Base-by-base conservation (phyloP, 2,797 vertebrate species). In the Malacoctenus gilli region DNA sequence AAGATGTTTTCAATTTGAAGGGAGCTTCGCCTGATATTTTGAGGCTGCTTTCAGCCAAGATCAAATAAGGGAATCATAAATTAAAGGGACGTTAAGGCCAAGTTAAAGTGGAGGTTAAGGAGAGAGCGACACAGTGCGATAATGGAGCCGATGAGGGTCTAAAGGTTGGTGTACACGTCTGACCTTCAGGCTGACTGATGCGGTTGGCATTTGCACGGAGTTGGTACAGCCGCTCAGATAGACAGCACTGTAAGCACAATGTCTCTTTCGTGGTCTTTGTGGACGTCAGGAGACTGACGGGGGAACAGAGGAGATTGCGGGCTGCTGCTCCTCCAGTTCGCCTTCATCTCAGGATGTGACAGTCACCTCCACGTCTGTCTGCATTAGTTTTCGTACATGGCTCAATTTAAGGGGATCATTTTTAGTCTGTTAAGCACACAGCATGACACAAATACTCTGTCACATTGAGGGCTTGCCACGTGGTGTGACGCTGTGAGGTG, bases 171-270 rank as follows among this genome's bases (percentile, higher is more conserved):
- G 52, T 58, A 59, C 59, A 62, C 55, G 67, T 71, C 59, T 81
- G 75, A 70, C 68, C 77, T 81, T 81, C 59, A 72, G 23, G 67
- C 47, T 86, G 80, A 82, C 44, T 66, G 79, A 81, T 73, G 62
- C 55, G 62, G 49, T 25, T 85, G 81, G 49, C 62, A 84, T 85
- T 84, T 84, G 47, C 53, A 52, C 52, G 12, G 61, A 46, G 22
- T 65, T 68, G 68, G 58, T 47, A n/a, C 52, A 30, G 15, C 5
- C 56, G 8, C 30, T 10, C 30, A 2, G 9, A 32, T 11, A 32
- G 9, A 41, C 30, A 32, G 7, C 18, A 49, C 51, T 34, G 57
- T 53, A 66, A 59, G 34, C 59, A 68, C 47, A 49, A 46, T 36
- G 21, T 59, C 51, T 59, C 35, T 34, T 57, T 59, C 52, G 59